A percentile compares a stretch with the other conserved stretches of the same genome.
These are phyloP conservation scores for Drosophila nigricruria DNA, from an alignment of 2,888 invertebrate species.

Conservation along the genomic window DNA sequence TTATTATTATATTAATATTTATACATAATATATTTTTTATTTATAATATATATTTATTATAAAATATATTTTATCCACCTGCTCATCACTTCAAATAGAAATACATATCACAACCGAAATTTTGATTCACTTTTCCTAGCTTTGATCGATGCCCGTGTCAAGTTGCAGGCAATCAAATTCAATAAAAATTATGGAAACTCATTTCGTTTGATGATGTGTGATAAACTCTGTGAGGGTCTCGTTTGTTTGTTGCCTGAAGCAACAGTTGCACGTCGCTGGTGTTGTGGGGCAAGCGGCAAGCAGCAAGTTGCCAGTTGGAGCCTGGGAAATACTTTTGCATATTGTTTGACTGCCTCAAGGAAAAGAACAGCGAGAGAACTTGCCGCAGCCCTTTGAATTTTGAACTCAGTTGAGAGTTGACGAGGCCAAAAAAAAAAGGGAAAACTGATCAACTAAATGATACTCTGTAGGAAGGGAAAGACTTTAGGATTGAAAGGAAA, in stretches of 20 bases:
- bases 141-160: background rate
- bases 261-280: conserved; percentile 40
- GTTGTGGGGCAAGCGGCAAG: conserved; percentile 2
- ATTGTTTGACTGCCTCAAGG: conserved; percentile 33
- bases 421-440: conserved; percentile 21
- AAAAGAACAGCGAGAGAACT: conserved; percentile 34
- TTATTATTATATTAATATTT: no score
- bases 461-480: background rate
- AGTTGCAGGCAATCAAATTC: conserved; percentile 1
- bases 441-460: background rate
- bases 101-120: no score
- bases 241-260: conserved; percentile 44
- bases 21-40: background rate
- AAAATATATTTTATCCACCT: background rate
- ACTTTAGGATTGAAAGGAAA: no score
- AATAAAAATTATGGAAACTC: conserved; percentile 14
- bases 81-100: background rate
- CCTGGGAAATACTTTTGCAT: conserved; percentile 46
- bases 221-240: conserved; percentile 29
- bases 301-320: conserved; percentile 8
- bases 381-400: conserved; percentile 58
- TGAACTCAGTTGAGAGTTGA: conserved; percentile 32
- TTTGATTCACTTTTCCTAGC: background rate
- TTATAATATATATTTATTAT: background rate
- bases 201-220: conserved; percentile 34